A percentile compares a stretch with the other conserved stretches of the same genome.
Evolutionary conservation across 2,888 invertebrate genomes (phyloP).

Genomic region (Netelia virgata): DNA sequence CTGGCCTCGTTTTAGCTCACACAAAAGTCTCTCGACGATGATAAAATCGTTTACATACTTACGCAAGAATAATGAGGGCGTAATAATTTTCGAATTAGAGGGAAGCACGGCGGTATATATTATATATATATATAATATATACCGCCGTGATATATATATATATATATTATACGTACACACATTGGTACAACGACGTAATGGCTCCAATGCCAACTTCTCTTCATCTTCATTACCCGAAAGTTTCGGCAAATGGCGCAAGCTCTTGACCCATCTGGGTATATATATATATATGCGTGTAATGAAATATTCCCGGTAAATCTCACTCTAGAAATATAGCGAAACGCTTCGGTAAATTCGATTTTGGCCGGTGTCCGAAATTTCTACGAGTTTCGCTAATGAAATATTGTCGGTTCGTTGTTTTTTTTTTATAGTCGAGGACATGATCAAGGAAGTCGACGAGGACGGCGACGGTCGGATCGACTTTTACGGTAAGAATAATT

Average conservation of each 20-base stretch:
- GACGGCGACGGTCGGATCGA: slow-evolving; percentile 97
- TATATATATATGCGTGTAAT: background rate
- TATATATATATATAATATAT: slow-evolving; percentile 20
- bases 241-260: slow-evolving; percentile 53
- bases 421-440: slow-evolving; percentile 93
- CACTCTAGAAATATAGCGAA: slow-evolving; percentile 3
- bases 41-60: slow-evolving; percentile 49
- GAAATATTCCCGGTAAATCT: background rate
- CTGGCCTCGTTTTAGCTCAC: slow-evolving; percentile 32
- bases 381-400: background rate
- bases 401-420: background rate
- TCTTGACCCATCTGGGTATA: background rate
- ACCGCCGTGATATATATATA: slow-evolving; percentile 7
- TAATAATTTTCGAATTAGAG: slow-evolving; percentile 72
- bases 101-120: slow-evolving; percentile 20
- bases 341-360: slow-evolving; percentile 18
- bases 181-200: slow-evolving; percentile 53
- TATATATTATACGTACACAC: slow-evolving; percentile 3
- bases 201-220: slow-evolving; percentile 63
- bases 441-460: slow-evolving; percentile 98
- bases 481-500: slow-evolving; percentile 90
- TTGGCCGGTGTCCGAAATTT: background rate
- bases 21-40: slow-evolving; percentile 5
- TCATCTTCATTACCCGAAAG: slow-evolving; percentile 64
- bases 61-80: slow-evolving; percentile 67